These are phyloP conservation scores for Copidosoma aretas DNA, from an alignment of 2,888 invertebrate genomes.

Conservation along the genomic window DNA sequence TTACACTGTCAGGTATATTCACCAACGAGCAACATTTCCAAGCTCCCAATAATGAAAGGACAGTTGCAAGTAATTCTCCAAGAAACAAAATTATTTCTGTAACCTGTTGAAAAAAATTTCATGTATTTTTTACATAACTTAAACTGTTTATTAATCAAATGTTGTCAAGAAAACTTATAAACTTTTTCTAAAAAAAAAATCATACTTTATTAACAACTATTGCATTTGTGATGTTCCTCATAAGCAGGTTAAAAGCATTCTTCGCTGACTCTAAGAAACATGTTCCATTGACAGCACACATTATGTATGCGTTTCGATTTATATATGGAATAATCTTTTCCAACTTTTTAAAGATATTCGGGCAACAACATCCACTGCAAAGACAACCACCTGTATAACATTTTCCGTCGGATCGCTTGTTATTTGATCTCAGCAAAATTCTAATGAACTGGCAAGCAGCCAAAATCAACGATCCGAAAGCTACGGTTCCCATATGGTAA, in stretches of 20 bases:
- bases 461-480: constrained; percentile 77
- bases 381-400: not conserved
- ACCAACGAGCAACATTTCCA: constrained; percentile 64
- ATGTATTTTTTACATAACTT: not conserved
- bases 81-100: constrained; percentile 91
- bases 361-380: constrained; percentile 64
- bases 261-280: constrained; percentile 89
- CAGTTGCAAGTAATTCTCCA: constrained; percentile 84
- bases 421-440: not conserved
- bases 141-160: not conserved
- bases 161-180: not conserved
- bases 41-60: constrained; percentile 68
- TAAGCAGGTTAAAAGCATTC: constrained; percentile 85
- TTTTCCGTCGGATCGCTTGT: not conserved
- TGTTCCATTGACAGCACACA: constrained; percentile 93
- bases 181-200: not conserved
- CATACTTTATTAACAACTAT: not conserved
- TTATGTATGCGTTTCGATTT: constrained; percentile 89
- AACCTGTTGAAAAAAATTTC: constrained; percentile 64
- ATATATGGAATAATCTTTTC: constrained; percentile 71
- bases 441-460: constrained; percentile 1
- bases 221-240: constrained; percentile 73
- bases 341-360: constrained; percentile 73
- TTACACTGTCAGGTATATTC: constrained; percentile 73
- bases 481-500: constrained; percentile 79